Conservation (phyloP, 2,797 vertebrate genomes). For the Pteropus rufus region DNA sequence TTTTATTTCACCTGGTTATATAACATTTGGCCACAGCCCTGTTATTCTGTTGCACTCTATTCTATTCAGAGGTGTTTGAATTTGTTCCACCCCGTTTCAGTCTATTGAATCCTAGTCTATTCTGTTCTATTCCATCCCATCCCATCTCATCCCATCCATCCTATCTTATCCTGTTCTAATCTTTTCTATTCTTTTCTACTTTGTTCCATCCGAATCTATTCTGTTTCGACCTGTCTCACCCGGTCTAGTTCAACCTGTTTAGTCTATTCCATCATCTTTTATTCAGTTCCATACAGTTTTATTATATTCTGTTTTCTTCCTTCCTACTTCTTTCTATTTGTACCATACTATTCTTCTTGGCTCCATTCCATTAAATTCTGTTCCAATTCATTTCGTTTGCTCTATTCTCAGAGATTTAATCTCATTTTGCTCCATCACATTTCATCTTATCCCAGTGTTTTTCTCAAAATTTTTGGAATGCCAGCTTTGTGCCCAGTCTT, state of each 20-base stretch:
- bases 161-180: not conserved
- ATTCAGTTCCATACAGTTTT: not conserved
- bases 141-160: not conserved
- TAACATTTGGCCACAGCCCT: not conserved
- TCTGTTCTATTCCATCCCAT: not conserved
- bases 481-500: not conserved
- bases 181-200: not conserved
- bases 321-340: not conserved
- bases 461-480: not conserved
- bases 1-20: not conserved
- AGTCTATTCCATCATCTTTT: not conserved
- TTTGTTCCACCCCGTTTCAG: fast-evolving
- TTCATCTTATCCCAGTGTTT: not conserved
- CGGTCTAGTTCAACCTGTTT: not conserved
- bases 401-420: not conserved
- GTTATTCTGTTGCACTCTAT: not conserved
- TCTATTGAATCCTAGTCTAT: not conserved
- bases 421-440: not conserved
- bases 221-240: not conserved
- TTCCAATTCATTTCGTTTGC: not conserved
- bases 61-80: not conserved
- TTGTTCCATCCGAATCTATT: not conserved
- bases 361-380: not conserved
- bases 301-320: not conserved
- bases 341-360: not conserved